Conservation (phyloP, 2,113 vertebrate genomes). For the Scolopax mira region DNA sequence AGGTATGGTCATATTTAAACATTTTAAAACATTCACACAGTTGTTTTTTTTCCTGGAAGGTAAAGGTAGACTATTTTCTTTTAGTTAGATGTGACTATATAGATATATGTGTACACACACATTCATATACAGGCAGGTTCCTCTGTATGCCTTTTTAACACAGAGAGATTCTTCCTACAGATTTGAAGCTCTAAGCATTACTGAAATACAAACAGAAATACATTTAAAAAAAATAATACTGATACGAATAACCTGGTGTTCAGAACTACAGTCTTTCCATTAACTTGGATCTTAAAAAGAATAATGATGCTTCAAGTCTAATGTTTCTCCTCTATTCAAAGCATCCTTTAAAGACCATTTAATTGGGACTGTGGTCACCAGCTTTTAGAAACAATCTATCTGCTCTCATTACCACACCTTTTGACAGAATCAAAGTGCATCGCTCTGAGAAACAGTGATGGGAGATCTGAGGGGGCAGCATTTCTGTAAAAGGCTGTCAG, state of each 20-base stretch:
- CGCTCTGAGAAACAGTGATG: neutral
- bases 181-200: neutral
- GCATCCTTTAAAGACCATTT: neutral
- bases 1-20: neutral
- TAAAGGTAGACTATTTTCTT: neutral
- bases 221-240: neutral
- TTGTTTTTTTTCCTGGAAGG: neutral
- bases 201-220: neutral
- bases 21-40: neutral
- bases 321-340: neutral
- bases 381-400: conserved; percentile 6
- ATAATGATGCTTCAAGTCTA: neutral
- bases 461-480: neutral
- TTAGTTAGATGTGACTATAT: neutral
- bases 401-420: conserved; percentile 26
- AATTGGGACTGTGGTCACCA: neutral
- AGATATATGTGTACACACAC: neutral
- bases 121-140: neutral
- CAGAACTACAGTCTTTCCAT: neutral
- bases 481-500: conserved; percentile 1
- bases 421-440: neutral
- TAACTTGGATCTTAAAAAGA: neutral
- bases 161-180: neutral
- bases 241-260: neutral
- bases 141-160: neutral